Evolutionary conservation across 2,888 invertebrate species (phyloP).

Genomic region (Corythucha ciliata): DNA sequence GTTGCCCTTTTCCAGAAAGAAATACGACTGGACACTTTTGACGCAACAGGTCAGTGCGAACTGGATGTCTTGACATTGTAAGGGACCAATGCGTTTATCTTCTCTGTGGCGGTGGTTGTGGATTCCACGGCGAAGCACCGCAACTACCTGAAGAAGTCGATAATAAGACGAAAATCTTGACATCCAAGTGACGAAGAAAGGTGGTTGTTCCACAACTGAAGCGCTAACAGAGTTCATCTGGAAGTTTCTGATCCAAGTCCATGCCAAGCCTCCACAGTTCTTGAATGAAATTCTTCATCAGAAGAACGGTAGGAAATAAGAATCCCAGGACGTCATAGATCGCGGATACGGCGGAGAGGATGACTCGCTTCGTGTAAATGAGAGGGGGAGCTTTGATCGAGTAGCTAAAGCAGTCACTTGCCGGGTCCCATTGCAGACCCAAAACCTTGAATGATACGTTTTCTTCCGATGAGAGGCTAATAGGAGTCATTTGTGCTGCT

Average conservation of each 20-base stretch:
- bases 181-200: conserved; percentile 16
- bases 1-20: background rate
- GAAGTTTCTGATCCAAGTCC: conserved; percentile 10
- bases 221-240: too few relatives aligned
- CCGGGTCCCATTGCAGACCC: conserved; percentile 18
- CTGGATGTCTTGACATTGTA: background rate
- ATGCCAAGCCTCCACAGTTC: conserved; percentile 6
- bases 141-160: conserved; percentile 5
- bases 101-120: background rate
- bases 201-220: too few relatives aligned
- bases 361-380: conserved; percentile 12
- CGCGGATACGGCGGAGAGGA: conserved; percentile 16
- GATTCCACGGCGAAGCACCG: conserved; percentile 4
- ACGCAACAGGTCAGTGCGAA: conserved; percentile 2
- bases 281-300: conserved; percentile 10
- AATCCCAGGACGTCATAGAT: conserved; percentile 18
- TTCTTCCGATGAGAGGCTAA: conserved; percentile 8
- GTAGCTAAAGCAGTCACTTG: conserved; percentile 9
- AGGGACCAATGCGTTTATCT: background rate
- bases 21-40: background rate
- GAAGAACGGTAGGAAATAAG: conserved; percentile 5
- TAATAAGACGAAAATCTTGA: background rate
- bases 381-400: background rate
- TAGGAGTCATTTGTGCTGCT: background rate
- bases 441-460: conserved; percentile 15